phyloP scores from a whole-genome alignment of 2,888 invertebrate species.

The Pachymerium ferrugineum region DNA sequence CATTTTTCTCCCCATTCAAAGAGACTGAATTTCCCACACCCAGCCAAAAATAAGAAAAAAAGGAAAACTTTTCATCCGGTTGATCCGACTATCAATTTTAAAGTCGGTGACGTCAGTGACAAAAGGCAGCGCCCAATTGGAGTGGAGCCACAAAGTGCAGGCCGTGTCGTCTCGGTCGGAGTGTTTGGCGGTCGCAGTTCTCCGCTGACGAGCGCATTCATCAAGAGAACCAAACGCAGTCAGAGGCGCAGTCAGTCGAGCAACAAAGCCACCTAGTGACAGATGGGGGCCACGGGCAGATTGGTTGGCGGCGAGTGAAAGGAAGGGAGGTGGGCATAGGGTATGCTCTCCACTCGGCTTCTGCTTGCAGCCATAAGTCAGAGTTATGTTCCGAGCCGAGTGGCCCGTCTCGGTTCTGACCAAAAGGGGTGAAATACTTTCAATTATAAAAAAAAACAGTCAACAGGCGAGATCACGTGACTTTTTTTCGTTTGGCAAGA shows the following conservation, averaged over 20 bases:
- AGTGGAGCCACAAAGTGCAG: background rate
- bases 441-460: no score
- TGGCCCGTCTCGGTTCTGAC: no score
- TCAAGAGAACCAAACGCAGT: background rate
- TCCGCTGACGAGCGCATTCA: background rate
- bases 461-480: no score
- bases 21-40: background rate
- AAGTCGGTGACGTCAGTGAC: background rate
- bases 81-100: conserved; percentile 13
- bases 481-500: background rate
- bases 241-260: background rate
- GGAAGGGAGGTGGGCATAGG: background rate
- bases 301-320: conserved; percentile 8
- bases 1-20: background rate
- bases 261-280: conserved; percentile 13
- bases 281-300: conserved; percentile 4
- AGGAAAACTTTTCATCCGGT: background rate
- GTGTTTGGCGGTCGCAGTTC: background rate
- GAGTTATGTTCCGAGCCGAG: background rate
- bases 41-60: background rate
- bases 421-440: no score
- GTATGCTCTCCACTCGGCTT: background rate
- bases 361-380: background rate
- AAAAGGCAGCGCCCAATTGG: background rate
- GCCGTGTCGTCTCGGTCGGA: background rate